These are phyloP conservation scores for Troilus luridus DNA, from an alignment of 2,888 invertebrate species.

Conservation along the genomic window DNA sequence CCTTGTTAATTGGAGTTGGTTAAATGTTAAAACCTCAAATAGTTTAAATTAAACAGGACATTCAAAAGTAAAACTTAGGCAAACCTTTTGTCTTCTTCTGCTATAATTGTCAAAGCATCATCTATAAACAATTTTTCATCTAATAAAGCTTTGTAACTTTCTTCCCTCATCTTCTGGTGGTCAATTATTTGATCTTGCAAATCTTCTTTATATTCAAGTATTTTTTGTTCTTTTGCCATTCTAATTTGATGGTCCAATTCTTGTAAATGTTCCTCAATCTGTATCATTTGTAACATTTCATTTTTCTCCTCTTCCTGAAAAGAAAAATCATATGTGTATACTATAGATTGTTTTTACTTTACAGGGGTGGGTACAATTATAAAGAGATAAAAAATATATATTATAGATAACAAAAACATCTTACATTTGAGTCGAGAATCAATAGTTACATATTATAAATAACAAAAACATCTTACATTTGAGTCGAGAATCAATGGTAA, in stretches of 20 bases:
- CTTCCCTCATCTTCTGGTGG: slow-evolving; percentile 71
- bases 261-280: slow-evolving; percentile 32
- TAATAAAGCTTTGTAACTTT: slow-evolving; percentile 74
- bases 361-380: too few species aligned
- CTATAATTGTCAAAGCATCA: slow-evolving; percentile 74
- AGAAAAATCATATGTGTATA: background rate
- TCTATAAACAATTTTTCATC: slow-evolving; percentile 77
- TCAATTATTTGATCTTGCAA: slow-evolving; percentile 75
- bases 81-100: slow-evolving; percentile 76
- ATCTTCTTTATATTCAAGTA: slow-evolving; percentile 71
- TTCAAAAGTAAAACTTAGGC: slow-evolving; percentile 47
- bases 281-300: slow-evolving; percentile 4
- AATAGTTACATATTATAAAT: too few species aligned
- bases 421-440: too few species aligned
- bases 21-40: too few species aligned
- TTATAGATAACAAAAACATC: too few species aligned
- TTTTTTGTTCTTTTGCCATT: slow-evolving; percentile 58
- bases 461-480: too few species aligned
- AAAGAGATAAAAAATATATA: too few species aligned
- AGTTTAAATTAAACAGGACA: background rate
- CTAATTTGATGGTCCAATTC: slow-evolving; percentile 3
- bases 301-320: slow-evolving; percentile 50
- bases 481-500: too few species aligned
- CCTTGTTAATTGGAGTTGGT: too few species aligned
- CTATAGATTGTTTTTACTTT: background rate